Evolutionary conservation across 2,888 invertebrate genomes (phyloP), one percentile per base, ranked within the genome.

Genomic region (Mythimna pallens): DNA sequence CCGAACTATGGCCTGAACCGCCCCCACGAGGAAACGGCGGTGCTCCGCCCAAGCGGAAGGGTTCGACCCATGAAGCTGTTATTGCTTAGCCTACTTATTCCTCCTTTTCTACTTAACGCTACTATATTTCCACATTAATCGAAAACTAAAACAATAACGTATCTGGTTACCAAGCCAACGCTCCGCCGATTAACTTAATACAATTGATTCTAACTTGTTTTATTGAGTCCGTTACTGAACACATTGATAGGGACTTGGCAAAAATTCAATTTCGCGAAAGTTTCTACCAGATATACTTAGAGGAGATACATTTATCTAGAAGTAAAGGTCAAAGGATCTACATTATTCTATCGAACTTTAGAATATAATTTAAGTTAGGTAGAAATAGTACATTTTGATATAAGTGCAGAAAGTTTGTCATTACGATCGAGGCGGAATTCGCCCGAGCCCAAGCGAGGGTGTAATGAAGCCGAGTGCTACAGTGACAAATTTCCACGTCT

Each of bases 211-310:
- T 55, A 65, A 68, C 52, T 80, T 76, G 10, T 81, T 65, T 70
- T 66, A 82, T 73, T 65, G 65, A 63, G 50, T 68, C 58, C 20
- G 50, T 77, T 76, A 61, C 57, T 36, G 63, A 61, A 66, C 67
- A 70, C 70, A 83, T 81, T 70, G 65, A 76, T 68, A 70, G 52
- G n/a, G 59, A 76, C 57, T 76, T 64, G 73, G 70, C 69, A 73
- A 69, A 67, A 65, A 69, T 80, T 83, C 73, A 73, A 77, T 81
- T 77, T 59, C 17, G 30, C 54, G 50, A 80, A 73, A 81, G 65
- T 83, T 68, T 59, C 47, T 25, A 30, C 22, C 14, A 54, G 54
- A 78, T 62, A 70, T 43, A 47, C 17, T 47, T 47, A 20, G 20
- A 69, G 34, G 25, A 68, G 43, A 43, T 25, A 63, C 34, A 55